phyloP scores from a whole-genome alignment of 2,113 vertebrate species.

The Sardina pilchardus region DNA sequence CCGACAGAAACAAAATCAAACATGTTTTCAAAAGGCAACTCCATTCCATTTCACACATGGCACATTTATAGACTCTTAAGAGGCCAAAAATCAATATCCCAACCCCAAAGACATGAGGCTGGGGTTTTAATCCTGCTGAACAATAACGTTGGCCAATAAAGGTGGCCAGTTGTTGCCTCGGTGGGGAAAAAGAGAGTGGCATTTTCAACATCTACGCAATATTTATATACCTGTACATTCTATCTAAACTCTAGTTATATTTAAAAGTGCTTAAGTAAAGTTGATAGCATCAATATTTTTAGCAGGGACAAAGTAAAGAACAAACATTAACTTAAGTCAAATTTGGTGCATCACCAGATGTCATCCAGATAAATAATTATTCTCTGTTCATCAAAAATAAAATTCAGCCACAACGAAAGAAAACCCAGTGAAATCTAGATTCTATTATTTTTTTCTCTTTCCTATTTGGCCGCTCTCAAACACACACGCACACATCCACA shows the following conservation, averaged over 20 bases:
- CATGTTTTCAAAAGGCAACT: slow-evolving; percentile 4
- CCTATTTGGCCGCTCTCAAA: neutral
- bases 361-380: too few relatives aligned
- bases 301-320: too few relatives aligned
- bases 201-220: neutral
- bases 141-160: neutral
- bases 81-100: neutral
- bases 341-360: too few relatives aligned
- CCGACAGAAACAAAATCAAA: neutral
- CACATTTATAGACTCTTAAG: neutral
- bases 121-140: neutral
- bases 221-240: neutral
- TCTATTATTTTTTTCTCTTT: too few relatives aligned
- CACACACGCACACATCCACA: neutral
- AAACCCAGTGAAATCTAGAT: too few relatives aligned
- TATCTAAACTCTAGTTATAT: neutral
- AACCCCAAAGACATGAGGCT: neutral
- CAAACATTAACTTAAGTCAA: too few relatives aligned
- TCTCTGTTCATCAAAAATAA: too few relatives aligned
- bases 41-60: neutral
- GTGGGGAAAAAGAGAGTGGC: neutral
- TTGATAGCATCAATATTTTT: neutral
- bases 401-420: too few relatives aligned
- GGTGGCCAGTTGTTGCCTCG: neutral
- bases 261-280: neutral